These are phyloP conservation scores for Sitobion miscanthi DNA, from an alignment of 1,140 invertebrate genomes.

Conservation along the genomic window DNA sequence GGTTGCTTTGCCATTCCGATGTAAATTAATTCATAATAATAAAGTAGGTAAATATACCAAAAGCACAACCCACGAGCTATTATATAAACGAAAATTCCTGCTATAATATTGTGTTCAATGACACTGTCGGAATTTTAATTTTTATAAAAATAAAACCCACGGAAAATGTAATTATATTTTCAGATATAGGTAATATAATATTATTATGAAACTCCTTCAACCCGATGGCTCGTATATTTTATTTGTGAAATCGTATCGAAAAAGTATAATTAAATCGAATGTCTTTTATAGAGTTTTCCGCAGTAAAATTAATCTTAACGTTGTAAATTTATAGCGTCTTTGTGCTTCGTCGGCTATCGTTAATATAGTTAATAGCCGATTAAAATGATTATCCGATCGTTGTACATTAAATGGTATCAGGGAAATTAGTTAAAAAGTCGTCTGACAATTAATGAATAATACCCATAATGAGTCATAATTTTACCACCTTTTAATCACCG, in stretches of 20 bases:
- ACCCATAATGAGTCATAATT: neutral
- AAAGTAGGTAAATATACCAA: neutral
- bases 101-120: neutral
- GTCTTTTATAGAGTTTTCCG: neutral
- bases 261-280: slow-evolving; percentile 4
- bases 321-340: neutral
- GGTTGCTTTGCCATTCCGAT: neutral
- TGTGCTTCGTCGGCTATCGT: neutral
- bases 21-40: neutral
- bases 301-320: slow-evolving; percentile 16
- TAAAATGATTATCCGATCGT: slow-evolving; percentile 7
- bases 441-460: neutral
- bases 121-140: neutral
- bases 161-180: neutral
- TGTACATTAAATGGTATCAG: neutral
- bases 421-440: neutral
- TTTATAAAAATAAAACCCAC: neutral
- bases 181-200: neutral
- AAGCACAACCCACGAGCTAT: neutral
- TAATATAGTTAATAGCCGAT: slow-evolving; percentile 6
- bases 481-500: neutral
- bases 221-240: neutral
- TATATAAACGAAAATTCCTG: neutral
- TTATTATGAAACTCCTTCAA: neutral
- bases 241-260: neutral